Evolutionary conservation across 2,797 vertebrate genomes (phyloP).

Genomic region (Anas capensis): DNA sequence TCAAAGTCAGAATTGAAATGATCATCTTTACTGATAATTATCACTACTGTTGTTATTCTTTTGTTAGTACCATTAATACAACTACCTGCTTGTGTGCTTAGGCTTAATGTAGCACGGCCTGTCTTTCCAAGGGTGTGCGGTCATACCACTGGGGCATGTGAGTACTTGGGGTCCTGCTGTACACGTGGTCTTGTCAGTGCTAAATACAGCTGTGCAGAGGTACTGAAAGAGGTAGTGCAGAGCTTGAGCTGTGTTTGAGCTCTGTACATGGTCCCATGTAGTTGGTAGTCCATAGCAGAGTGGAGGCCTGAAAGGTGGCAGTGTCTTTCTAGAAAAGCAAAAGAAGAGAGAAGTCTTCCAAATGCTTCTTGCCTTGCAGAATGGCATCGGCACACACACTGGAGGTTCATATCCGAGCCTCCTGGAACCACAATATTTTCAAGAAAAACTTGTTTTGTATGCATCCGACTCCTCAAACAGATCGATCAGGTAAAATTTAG

Average conservation of each 20-base stretch:
- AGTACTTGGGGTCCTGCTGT: background rate
- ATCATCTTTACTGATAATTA: background rate
- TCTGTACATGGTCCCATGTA: fast-evolving
- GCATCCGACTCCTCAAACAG: background rate
- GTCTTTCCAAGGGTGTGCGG: background rate
- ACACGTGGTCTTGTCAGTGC: background rate
- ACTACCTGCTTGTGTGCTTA: background rate
- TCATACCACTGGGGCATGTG: background rate
- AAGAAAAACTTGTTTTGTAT: background rate
- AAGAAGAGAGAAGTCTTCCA: background rate
- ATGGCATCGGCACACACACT: background rate
- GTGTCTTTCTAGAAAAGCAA: background rate
- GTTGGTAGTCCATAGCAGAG: background rate
- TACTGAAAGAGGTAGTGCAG: background rate
- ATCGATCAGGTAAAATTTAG: background rate
- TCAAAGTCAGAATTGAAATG: background rate
- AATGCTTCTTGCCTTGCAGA: background rate
- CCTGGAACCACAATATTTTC: background rate
- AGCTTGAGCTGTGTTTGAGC: background rate
- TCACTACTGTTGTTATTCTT: background rate
- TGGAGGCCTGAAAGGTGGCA: background rate
- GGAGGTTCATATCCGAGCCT: background rate
- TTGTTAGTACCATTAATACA: background rate
- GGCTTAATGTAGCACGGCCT: background rate
- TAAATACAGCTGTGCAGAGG: background rate